phyloP scores from a whole-genome alignment of 2,113 vertebrate species.

The Macquaria australasica region DNA sequence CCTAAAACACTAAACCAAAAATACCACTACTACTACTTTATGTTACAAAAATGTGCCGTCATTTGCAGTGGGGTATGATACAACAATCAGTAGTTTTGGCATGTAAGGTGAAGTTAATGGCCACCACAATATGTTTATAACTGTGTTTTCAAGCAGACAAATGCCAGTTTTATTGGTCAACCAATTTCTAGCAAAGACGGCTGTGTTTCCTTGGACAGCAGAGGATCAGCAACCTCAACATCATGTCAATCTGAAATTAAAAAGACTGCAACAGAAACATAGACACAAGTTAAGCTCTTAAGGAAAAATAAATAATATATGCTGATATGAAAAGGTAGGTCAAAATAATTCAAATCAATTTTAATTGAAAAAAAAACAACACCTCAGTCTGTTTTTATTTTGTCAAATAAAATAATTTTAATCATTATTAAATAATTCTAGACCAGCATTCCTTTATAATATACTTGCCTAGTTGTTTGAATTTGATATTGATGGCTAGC shows the following conservation, averaged over 20 bases:
- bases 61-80: background rate
- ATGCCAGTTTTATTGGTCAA: background rate
- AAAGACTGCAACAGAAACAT: background rate
- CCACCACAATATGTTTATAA: background rate
- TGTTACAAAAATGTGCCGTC: background rate
- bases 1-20: background rate
- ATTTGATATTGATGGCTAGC: background rate
- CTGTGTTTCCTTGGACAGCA: background rate
- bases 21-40: no score
- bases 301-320: background rate
- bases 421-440: background rate
- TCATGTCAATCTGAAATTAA: background rate
- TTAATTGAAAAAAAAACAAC: background rate
- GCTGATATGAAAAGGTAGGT: background rate
- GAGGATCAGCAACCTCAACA: no score
- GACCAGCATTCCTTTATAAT: background rate
- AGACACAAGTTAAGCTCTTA: background rate
- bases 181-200: background rate
- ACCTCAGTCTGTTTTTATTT: background rate
- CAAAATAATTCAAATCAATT: background rate
- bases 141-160: background rate
- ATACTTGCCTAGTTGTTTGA: background rate
- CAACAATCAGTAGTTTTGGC: background rate
- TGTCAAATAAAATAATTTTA: rapidly evolving
- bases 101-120: background rate